Conservation (phyloP, 2,797 vertebrate genomes). For the Tapera naevia region DNA sequence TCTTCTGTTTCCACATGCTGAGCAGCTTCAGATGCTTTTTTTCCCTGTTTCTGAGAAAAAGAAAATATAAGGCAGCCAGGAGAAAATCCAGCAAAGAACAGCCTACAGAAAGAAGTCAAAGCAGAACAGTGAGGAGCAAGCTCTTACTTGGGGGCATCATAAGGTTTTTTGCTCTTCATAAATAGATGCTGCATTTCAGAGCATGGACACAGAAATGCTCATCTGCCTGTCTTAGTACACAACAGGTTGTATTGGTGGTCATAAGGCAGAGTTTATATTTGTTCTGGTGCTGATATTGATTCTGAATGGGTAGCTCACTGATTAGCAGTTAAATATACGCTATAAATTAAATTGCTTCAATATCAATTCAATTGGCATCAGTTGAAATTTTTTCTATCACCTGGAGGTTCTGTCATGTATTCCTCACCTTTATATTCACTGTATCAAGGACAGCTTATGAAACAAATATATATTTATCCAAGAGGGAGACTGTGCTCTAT, state of each 20-base stretch:
- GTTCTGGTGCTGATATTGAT: background rate
- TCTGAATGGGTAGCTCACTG: background rate
- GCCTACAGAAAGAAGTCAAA: background rate
- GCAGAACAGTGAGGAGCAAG: background rate
- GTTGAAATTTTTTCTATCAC: background rate
- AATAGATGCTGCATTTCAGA: background rate
- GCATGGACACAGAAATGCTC: accelerated
- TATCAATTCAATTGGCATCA: background rate
- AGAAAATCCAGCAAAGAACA: background rate
- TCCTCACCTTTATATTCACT: background rate
- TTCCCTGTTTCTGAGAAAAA: background rate
- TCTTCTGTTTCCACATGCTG: background rate
- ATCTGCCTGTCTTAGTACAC: background rate
- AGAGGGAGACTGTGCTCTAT: background rate
- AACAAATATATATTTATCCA: background rate
- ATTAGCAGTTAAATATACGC: background rate
- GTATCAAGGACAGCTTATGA: background rate
- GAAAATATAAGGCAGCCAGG: background rate
- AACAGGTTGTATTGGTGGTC: background rate
- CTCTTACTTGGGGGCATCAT: background rate
- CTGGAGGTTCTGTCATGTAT: background rate
- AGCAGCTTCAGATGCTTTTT: background rate
- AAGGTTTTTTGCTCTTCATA: background rate
- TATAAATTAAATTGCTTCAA: background rate
- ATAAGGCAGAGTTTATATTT: background rate